These are phyloP conservation scores for Synergus japonicus DNA, from an alignment of 2,888 invertebrate genomes.

Conservation along the genomic window DNA sequence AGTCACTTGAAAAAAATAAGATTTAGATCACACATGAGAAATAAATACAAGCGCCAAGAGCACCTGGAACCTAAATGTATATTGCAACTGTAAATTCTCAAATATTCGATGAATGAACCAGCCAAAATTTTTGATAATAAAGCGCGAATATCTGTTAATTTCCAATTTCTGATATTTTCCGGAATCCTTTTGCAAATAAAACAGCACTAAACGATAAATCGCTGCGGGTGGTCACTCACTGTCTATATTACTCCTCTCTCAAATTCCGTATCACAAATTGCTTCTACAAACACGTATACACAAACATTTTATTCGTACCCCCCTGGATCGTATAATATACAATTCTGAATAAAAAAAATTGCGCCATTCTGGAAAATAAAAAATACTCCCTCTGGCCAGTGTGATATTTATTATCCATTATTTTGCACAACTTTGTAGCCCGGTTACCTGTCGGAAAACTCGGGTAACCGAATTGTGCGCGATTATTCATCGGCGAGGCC, in stretches of 20 bases:
- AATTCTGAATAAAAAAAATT: constrained; percentile 15
- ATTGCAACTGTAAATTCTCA: too few relatives aligned
- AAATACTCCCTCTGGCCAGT: background rate
- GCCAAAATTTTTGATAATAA: background rate
- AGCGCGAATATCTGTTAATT: background rate
- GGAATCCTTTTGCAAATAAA: background rate
- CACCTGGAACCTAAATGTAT: background rate
- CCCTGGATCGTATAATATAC: constrained; percentile 1
- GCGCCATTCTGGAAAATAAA: background rate
- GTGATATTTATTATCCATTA: constrained; percentile 39
- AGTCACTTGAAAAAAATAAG: background rate
- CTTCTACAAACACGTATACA: constrained; percentile 17
- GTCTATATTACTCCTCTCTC: constrained; percentile 3
- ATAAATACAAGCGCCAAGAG: background rate
- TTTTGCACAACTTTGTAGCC: constrained; percentile 37
- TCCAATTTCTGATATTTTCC: background rate
- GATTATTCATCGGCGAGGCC: constrained; percentile 24
- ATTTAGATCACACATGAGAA: background rate
- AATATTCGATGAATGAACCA: background rate
- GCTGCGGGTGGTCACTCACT: constrained; percentile 12
- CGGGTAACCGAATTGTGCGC: constrained; percentile 29
- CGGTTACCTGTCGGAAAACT: constrained; percentile 40
- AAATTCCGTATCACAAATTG: constrained; percentile 17
- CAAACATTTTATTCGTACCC: background rate
- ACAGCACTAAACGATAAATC: constrained; percentile 12